phyloP scores from a whole-genome alignment of 2,888 invertebrate genomes.

The Trissonchulus sp. region DNA sequence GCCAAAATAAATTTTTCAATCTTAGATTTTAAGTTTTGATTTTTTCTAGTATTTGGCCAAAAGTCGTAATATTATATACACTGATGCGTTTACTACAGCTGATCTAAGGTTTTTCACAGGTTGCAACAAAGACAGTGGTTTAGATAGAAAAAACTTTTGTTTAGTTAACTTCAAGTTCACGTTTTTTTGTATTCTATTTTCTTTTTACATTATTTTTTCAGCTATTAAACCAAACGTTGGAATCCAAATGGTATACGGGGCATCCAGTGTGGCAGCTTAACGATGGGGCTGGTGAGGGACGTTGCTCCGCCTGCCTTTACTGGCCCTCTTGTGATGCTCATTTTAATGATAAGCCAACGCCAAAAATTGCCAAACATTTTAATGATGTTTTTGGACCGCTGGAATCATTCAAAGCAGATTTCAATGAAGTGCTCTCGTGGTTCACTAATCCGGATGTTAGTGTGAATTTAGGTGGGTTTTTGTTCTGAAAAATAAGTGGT shows the following conservation, averaged over 20 bases:
- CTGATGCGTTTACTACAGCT: too few species aligned
- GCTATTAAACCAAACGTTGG: not conserved
- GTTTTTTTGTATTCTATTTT: too few species aligned
- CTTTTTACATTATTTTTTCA: too few species aligned
- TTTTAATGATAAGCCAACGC: not conserved
- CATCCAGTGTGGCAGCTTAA: not conserved
- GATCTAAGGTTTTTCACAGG: too few species aligned
- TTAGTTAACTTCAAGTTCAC: too few species aligned
- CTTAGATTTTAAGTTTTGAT: too few species aligned
- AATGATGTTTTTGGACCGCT: not conserved
- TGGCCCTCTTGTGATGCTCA: not conserved
- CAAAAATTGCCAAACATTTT: not conserved
- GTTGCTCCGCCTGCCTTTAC: not conserved
- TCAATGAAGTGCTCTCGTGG: not conserved
- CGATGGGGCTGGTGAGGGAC: not conserved
- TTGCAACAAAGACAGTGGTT: too few species aligned
- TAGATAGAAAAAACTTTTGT: too few species aligned
- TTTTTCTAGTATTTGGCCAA: too few species aligned
- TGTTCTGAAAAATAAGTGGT: too few species aligned
- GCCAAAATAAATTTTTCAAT: too few species aligned
- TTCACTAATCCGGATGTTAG: not conserved
- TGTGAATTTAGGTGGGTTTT: not conserved
- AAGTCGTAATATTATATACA: too few species aligned
- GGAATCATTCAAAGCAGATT: not conserved
- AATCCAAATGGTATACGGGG: not conserved